Evolutionary conservation across 2,888 invertebrate genomes (phyloP), one percentile per base, ranked within the genome.

Genomic region (Dryadula phaetusa): DNA sequence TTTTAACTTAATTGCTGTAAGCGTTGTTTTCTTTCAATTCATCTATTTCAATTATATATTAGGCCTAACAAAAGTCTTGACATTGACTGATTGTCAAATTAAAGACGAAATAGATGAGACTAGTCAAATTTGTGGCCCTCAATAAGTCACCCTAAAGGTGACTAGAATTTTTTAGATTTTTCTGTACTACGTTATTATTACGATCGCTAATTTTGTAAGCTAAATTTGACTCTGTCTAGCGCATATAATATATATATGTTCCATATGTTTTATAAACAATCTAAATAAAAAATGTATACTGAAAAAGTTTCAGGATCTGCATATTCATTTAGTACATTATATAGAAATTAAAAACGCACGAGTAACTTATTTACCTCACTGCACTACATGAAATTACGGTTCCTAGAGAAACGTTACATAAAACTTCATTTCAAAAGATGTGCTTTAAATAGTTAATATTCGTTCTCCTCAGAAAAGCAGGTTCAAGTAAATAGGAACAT

Each of bases 401-500:
- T 64, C 54, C 46, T 54, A 64, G 60, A 64, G 61, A 49, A 64
- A 62, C 18, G 22, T 61, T 47, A 32, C 49, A 22, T 68, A 12
- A 67, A 62, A 70, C 42, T 66, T 70, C 46, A 44, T 68, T 62
- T 66, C 58, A 70, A 70, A 70, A 67, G 64, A 70, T 64, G 52
- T 47, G 67, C 61, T 71, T 68, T 68, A 63, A 73, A 71, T 61
- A 73, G 65, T 71, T 69, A 69, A 67, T 64, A 69, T 63, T 65
- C 67, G 64, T 70, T 69, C 56, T 69, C 47, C 62, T 64, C n/a
- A 46, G 66, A 69, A 67, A 66, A 70, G 63, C 66, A 62, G 65
- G 66, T 71, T 68, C 70, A 67, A 66, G 66, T 70, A 73, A 72
- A 71, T 73, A 72, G 72, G 63, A 28, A 68, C 68, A 70, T 70